phyloP scores from a whole-genome alignment of 2,113 vertebrate genomes.

The Scatophagus argus region DNA sequence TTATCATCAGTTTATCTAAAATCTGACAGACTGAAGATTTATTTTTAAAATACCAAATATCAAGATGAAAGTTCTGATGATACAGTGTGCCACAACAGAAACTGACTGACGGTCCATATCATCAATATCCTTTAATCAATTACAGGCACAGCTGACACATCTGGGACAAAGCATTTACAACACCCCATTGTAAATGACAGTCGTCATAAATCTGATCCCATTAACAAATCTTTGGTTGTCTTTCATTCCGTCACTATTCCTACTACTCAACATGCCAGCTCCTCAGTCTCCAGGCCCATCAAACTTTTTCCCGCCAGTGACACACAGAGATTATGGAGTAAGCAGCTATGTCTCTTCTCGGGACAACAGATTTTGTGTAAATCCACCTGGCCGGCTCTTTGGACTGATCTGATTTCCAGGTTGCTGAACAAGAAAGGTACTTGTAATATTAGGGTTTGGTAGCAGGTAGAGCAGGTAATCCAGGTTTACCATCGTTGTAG shows the following conservation, averaged over 20 bases:
- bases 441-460: conserved; percentile 69
- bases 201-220: conserved; percentile 42
- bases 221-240: conserved; percentile 34
- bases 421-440: conserved; percentile 66
- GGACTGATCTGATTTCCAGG: conserved; percentile 61
- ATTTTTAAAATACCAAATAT: conserved; percentile 43
- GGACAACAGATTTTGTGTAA: conserved; percentile 36
- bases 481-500: conserved; percentile 72
- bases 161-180: conserved; percentile 49
- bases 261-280: neutral
- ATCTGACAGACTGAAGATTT: conserved; percentile 5
- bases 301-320: conserved; percentile 19
- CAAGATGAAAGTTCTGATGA: conserved; percentile 19
- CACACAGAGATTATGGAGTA: neutral
- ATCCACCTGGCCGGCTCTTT: conserved; percentile 51
- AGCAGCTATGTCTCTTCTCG: conserved; percentile 9
- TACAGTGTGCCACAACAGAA: conserved; percentile 49
- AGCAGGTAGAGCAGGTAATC: conserved; percentile 74
- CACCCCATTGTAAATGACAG: conserved; percentile 48
- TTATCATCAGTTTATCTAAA: conserved; percentile 18
- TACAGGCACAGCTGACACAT: conserved; percentile 35
- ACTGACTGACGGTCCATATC: conserved; percentile 47
- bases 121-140: conserved; percentile 52
- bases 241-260: conserved; percentile 18
- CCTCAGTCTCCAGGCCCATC: conserved; percentile 8